phyloP scores from a whole-genome alignment of 2,888 invertebrate genomes.

The Orgyia antiqua region DNA sequence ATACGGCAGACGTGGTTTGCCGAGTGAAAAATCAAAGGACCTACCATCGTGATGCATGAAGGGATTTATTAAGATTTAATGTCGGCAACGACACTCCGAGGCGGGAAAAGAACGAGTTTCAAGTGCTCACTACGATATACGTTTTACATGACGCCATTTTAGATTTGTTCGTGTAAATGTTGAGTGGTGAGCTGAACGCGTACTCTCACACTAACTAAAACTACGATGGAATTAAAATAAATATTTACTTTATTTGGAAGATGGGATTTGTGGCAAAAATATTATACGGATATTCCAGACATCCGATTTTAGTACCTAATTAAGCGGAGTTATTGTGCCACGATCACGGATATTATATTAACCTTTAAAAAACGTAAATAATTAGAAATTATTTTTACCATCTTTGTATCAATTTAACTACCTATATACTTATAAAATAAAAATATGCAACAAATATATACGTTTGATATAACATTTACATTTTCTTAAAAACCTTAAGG shows the following conservation, averaged over 20 bases:
- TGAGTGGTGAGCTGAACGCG: constrained; percentile 36
- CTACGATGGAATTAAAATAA: constrained; percentile 21
- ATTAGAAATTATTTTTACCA: too few relatives aligned
- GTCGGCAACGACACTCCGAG: constrained; percentile 74
- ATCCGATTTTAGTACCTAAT: too few relatives aligned
- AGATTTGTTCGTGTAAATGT: constrained; percentile 58
- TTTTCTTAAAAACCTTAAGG: not conserved
- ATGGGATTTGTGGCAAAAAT: too few relatives aligned
- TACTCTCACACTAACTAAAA: constrained; percentile 11
- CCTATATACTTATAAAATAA: too few relatives aligned
- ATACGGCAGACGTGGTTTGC: constrained; percentile 74
- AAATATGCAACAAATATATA: too few relatives aligned
- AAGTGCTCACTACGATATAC: constrained; percentile 63
- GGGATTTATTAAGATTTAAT: constrained; percentile 78
- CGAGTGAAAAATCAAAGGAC: constrained; percentile 76
- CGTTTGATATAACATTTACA: too few relatives aligned
- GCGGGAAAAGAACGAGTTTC: constrained; percentile 76
- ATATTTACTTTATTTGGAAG: too few relatives aligned
- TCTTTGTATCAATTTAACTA: too few relatives aligned
- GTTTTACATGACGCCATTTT: constrained; percentile 72
- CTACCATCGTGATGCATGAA: constrained; percentile 69
- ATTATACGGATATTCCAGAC: too few relatives aligned
- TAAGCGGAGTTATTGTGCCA: too few relatives aligned
- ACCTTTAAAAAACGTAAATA: too few relatives aligned
- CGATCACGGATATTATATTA: too few relatives aligned